Percentiles rank a stretch among this genome's conserved stretches.
phyloP scores from a whole-genome alignment of 2,888 invertebrate genomes.

The Cerastis leucographa region DNA sequence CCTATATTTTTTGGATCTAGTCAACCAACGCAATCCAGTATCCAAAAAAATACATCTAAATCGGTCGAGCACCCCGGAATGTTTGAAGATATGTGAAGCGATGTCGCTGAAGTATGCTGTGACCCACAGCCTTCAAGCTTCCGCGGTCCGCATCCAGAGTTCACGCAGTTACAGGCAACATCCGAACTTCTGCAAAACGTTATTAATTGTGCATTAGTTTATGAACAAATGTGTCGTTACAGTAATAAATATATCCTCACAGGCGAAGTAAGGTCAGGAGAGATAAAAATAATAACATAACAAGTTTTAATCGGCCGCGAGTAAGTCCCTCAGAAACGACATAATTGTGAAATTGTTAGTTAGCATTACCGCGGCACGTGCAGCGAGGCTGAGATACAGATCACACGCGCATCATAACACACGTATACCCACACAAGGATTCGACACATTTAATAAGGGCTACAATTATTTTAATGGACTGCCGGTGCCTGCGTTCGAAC shows the following conservation, averaged over 20 bases:
- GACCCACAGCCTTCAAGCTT: background rate
- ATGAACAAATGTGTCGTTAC: background rate
- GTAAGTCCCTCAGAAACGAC: constrained; percentile 2
- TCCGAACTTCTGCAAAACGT: constrained; percentile 10
- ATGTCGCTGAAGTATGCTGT: background rate
- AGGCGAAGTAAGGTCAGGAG: background rate
- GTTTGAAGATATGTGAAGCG: background rate
- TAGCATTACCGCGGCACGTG: background rate
- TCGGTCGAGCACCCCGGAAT: background rate
- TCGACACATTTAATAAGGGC: background rate
- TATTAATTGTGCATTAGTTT: constrained; percentile 9
- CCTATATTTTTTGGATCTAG: background rate
- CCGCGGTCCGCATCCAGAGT: background rate
- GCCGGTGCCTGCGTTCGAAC: no score
- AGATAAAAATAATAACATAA: constrained; percentile 29
- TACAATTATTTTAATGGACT: background rate
- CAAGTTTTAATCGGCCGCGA: constrained; percentile 7
- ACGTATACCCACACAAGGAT: background rate
- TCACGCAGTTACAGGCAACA: constrained; percentile 6
- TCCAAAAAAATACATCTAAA: background rate
- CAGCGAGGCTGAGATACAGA: background rate
- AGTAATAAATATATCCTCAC: background rate
- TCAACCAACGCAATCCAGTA: background rate
- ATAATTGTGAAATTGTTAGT: background rate
- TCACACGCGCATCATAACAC: background rate